A percentile compares a stretch with the other conserved stretches of the same genome.
These are phyloP conservation scores for Jordanella pulchra DNA, from an alignment of 2,797 vertebrate genomes.

Conservation along the genomic window DNA sequence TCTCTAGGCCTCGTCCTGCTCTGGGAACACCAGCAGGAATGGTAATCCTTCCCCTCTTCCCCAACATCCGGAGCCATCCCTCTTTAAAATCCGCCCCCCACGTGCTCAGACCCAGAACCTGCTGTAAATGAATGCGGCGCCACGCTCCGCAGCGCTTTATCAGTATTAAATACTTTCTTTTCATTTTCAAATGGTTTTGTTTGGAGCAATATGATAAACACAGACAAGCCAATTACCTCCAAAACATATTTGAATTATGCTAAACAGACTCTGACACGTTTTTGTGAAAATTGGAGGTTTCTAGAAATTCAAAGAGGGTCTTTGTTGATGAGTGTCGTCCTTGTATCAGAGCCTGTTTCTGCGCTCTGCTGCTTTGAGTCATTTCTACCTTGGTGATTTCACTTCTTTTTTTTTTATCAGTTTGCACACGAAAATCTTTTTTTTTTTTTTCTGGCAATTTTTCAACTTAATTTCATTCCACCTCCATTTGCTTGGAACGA, in stretches of 20 bases:
- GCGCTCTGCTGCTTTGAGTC: constrained; percentile 73
- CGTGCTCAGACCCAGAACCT: constrained; percentile 67
- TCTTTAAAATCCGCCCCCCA: constrained; percentile 66
- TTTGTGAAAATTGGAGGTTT: constrained; percentile 60
- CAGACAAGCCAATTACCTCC: constrained; percentile 73
- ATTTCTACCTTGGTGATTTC: constrained; percentile 81
- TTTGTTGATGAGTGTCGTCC: constrained; percentile 67
- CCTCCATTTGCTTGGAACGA: constrained; percentile 84
- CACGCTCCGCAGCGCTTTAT: constrained; percentile 42
- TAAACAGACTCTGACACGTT: constrained; percentile 65
- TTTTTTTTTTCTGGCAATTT: constrained; percentile 82
- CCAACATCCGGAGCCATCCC: constrained; percentile 67
- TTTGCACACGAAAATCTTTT: constrained; percentile 58
- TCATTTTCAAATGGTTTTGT: constrained; percentile 59
- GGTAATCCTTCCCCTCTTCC: constrained; percentile 68
- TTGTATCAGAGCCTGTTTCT: constrained; percentile 60
- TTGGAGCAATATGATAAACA: constrained; percentile 67
- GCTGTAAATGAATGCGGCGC: constrained; percentile 36
- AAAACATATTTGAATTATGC: constrained; percentile 68
- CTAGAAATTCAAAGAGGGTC: constrained; percentile 64
- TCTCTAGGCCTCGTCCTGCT: constrained; percentile 72
- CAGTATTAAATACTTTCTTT: constrained; percentile 64
- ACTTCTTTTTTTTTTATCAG: constrained; percentile 75
- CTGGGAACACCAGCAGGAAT: constrained; percentile 72
- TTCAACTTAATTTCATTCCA: constrained; percentile 84